These are phyloP conservation scores for Sterrhoptilus dennistouni DNA, from an alignment of 2,113 vertebrate genomes.

Conservation along the genomic window DNA sequence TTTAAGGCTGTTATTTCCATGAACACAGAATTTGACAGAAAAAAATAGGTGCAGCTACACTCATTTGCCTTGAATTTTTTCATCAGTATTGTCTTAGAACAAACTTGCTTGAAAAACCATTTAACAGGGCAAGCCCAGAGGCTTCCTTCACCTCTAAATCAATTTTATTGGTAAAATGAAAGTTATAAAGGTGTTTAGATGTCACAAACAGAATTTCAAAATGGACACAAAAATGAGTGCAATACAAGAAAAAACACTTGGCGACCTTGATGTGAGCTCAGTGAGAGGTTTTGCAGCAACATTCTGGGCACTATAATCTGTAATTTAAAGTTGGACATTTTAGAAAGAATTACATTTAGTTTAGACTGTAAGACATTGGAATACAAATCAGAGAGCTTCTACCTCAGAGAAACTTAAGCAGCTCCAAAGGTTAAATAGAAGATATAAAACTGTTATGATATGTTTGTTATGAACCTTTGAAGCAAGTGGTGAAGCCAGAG, in stretches of 20 bases:
- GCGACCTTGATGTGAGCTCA: not conserved
- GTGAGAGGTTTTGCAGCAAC: not conserved
- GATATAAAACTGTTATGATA: slow-evolving; percentile 26
- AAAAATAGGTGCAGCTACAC: not conserved
- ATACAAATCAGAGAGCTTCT: slow-evolving; percentile 27
- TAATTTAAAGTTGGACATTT: slow-evolving; percentile 40
- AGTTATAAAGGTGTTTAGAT: not conserved
- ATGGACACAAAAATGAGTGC: not conserved
- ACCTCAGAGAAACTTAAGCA: slow-evolving; percentile 12
- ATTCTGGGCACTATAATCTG: not conserved
- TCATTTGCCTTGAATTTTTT: not conserved
- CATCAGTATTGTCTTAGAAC: not conserved
- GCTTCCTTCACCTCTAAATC: not conserved
- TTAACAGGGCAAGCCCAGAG: not conserved
- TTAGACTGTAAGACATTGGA: not conserved
- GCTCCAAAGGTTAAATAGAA: slow-evolving; percentile 50
- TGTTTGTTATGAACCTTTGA: slow-evolving; percentile 28
- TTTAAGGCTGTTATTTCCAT: not conserved
- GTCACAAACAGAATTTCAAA: not conserved
- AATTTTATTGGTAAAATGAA: not conserved
- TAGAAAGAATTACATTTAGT: slow-evolving; percentile 39
- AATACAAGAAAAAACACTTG: not conserved
- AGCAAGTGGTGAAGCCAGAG: not conserved
- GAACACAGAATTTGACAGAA: not conserved
- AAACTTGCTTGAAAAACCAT: not conserved